Base-by-base conservation (phyloP, 1,140 invertebrate species). In the Euglossa dilemma region DNA sequence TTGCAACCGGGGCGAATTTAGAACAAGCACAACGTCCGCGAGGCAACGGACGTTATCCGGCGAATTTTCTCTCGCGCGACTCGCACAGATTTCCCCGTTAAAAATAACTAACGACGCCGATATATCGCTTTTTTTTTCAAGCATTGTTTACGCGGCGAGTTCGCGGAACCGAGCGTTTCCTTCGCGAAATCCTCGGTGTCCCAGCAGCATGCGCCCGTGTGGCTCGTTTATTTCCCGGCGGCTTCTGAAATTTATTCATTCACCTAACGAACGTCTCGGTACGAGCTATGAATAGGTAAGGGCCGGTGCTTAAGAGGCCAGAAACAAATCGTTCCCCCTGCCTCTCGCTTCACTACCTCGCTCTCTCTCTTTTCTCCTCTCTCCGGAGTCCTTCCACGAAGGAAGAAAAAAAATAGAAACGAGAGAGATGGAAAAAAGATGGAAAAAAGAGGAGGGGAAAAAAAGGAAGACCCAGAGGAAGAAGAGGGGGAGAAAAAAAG, bases 281-380 rank as follows among this genome's bases (percentile, higher is more conserved):
- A 87, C 80, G 85, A 67, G 63, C 80, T 67, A 69, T 87, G 86
- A 87, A 87, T 81, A 85, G 82, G 56, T 64, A 78, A 87, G 79
- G 85, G 54, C 52, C 20, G 76, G 56, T 56, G 70, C 76, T 87
- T 63, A 73, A 80, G 66, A 87, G 75, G 71, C 67, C 59, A 88
- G 73, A 85, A 87, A 80, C 79, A 77, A 69, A 85, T 85, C 71
- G 63, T 54, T 45, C 36, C 47, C 28, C 23, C 23, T 43, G 28
- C 54, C 47, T 67, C 43, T 11, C 28, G 9, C 20, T 57, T 59
- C n/a, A n/a, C n/a, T n/a, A n/a, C n/a, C 52, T 43, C 8, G 2
- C 28, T 61, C 63, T 4, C 36, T 36, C 23, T n/a, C 20, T 54
- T 20, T 12, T 14, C 36, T 45, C 47, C 54, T 45, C 18, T 16